A percentile compares a stretch with the other conserved stretches of the same genome.
Conservation (phyloP, 2,888 invertebrate species). For the Sphaeridia pumilis region DNA sequence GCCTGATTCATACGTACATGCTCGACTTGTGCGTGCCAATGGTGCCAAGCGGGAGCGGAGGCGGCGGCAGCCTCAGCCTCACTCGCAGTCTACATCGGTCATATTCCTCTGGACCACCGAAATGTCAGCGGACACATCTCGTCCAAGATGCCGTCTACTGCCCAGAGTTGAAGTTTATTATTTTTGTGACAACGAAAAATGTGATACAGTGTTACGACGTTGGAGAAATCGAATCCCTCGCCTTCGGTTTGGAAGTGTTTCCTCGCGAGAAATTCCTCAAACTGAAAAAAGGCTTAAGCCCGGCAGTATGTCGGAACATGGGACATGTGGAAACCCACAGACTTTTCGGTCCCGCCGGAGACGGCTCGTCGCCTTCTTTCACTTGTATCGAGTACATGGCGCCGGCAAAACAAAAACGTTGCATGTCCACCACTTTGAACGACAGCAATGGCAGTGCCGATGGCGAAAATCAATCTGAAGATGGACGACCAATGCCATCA, state of each 20-base stretch:
- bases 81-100: too few species aligned
- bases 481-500: background rate
- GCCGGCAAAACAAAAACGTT: background rate
- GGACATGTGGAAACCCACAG: conserved; percentile 32
- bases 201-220: conserved; percentile 32
- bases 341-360: conserved; percentile 18
- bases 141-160: conserved; percentile 29
- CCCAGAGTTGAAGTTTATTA: conserved; percentile 17
- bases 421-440: background rate
- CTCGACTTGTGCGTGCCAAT: conserved; percentile 22
- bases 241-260: conserved; percentile 27
- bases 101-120: conserved; percentile 13
- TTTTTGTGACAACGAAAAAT: conserved; percentile 29
- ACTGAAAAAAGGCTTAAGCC: conserved; percentile 16
- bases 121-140: conserved; percentile 29
- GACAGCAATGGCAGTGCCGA: too few species aligned
- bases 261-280: conserved; percentile 25
- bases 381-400: conserved; percentile 22
- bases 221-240: conserved; percentile 26
- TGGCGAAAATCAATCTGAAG: conserved; percentile 2
- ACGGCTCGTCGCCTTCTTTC: conserved; percentile 19
- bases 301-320: conserved; percentile 19
- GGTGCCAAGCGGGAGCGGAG: conserved; percentile 9
- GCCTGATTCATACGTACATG: conserved; percentile 28
- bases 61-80: background rate